Percentiles rank a stretch among this genome's conserved stretches.
Conservation (phyloP, 2,888 invertebrate species). For the Cheilosia scutellata region DNA sequence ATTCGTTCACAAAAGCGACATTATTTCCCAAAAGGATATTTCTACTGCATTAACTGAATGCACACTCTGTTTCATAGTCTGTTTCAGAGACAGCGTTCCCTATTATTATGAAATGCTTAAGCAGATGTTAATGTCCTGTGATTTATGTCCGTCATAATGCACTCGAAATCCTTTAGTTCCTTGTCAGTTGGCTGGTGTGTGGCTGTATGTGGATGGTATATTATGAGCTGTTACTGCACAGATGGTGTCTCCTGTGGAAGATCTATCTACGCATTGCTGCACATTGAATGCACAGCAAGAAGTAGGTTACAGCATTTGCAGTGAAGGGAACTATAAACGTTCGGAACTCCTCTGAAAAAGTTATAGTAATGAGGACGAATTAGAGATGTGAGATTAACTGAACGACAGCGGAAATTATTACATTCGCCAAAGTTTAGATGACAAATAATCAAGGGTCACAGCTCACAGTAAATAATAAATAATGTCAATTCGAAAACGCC, state of each 20-base stretch:
- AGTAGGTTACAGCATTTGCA: conserved; percentile 17
- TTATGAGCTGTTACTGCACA: conserved; percentile 53
- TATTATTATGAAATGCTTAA: conserved; percentile 79
- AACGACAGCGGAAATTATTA: no score
- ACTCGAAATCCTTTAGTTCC: conserved; percentile 47
- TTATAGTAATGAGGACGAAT: conserved; percentile 18
- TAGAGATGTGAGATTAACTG: not conserved
- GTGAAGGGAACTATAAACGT: not conserved
- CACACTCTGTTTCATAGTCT: conserved; percentile 17
- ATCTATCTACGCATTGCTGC: conserved; percentile 38
- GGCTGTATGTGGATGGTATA: not conserved
- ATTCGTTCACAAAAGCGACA: conserved; percentile 47
- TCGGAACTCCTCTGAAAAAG: not conserved
- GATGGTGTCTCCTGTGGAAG: conserved; percentile 43
- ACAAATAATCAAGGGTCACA: no score
- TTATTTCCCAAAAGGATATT: conserved; percentile 56
- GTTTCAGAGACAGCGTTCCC: conserved; percentile 15
- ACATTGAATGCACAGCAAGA: conserved; percentile 31
- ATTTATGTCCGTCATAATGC: conserved; percentile 79
- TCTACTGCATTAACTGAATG: conserved; percentile 65
- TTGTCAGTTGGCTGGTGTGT: not conserved
- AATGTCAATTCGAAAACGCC: no score
- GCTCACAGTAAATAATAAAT: no score
- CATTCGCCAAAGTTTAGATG: no score
- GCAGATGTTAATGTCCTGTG: conserved; percentile 82